These are phyloP conservation scores for Limonius californicus DNA, from an alignment of 1,140 invertebrate species.

Conservation along the genomic window DNA sequence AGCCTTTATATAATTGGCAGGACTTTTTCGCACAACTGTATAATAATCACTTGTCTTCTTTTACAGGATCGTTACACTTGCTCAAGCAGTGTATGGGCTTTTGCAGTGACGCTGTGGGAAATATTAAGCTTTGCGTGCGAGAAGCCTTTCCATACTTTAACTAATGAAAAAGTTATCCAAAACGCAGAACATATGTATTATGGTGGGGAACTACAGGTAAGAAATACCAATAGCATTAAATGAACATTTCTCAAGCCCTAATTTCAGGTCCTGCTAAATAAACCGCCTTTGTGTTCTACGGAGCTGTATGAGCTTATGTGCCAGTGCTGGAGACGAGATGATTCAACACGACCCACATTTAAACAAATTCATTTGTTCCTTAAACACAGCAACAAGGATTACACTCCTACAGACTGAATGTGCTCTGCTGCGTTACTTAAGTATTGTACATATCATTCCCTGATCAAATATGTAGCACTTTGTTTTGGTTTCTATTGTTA, in stretches of 20 bases:
- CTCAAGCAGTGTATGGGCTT: slow-evolving; percentile 64
- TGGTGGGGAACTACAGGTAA: slow-evolving; percentile 59
- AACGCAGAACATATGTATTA: slow-evolving; percentile 68
- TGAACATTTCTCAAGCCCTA: not conserved
- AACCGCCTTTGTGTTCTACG: slow-evolving; percentile 68
- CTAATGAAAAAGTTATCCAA: slow-evolving; percentile 71
- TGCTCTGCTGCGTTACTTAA: too few species aligned
- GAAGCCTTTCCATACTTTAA: slow-evolving; percentile 65
- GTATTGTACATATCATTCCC: too few species aligned
- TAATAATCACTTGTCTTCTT: not conserved
- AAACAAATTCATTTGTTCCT: slow-evolving; percentile 73
- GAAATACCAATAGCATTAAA: not conserved
- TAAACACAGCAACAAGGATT: slow-evolving; percentile 55
- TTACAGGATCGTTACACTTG: slow-evolving; percentile 62
- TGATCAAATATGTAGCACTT: too few species aligned
- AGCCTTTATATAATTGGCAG: too few species aligned
- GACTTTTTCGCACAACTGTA: too few species aligned
- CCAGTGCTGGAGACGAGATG: slow-evolving; percentile 73
- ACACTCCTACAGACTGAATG: slow-evolving; percentile 48
- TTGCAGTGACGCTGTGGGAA: slow-evolving; percentile 71
- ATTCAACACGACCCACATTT: slow-evolving; percentile 65
- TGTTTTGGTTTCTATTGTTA: too few species aligned
- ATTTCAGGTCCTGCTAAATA: slow-evolving; percentile 59
- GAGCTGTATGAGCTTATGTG: slow-evolving; percentile 75
- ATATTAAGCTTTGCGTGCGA: slow-evolving; percentile 70